Evolutionary conservation across 2,888 invertebrate species (phyloP), one percentile per base, ranked within the genome.

Genomic region (Mylabris sibirica): DNA sequence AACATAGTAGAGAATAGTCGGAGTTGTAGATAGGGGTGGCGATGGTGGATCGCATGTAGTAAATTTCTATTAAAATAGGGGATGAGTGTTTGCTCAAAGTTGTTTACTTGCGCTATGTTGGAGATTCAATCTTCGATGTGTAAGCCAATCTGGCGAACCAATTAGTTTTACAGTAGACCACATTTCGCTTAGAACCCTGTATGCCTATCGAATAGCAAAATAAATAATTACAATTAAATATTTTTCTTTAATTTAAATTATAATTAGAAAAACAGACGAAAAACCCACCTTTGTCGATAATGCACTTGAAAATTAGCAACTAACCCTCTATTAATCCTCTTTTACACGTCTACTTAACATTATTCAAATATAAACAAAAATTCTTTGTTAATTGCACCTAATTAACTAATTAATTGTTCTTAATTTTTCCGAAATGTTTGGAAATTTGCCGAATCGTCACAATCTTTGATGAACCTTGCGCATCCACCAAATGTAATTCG

Each of bases 61-160:
- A 57, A 61, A 69, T 69, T 66, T 69, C 64, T 24, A 60, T 66
- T 62, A 62, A 59, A 59, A 44, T 44, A 44, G 60, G 64, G 65
- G 60, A 24, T 59, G 63, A 60, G 63, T 69, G 66, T 66, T 69
- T 69, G 69, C 64, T 64, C 61, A 24, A 63, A 69, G 69, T 69
- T 69, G 66, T 69, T 69, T 66, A 69, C 69, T 69, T 66, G 61
- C 41, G 66, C 69, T 64, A 64, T 69, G 69, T 66, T 63, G 60
- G 24, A 69, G 64, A 69, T 66, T 64, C 64, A 66, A 63, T 69
- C 63, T 64, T 69, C 64, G 41, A 64, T 64, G 62, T 66, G 64
- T 66, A 69, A 66, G 64, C 66, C 69, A 69, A 69, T 69, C 66
- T 64, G 61, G 66, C 66, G 59, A 66, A 69, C 64, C 66, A 66